Base-by-base conservation (phyloP, 2,113 vertebrate genomes). In the Riparia riparia region DNA sequence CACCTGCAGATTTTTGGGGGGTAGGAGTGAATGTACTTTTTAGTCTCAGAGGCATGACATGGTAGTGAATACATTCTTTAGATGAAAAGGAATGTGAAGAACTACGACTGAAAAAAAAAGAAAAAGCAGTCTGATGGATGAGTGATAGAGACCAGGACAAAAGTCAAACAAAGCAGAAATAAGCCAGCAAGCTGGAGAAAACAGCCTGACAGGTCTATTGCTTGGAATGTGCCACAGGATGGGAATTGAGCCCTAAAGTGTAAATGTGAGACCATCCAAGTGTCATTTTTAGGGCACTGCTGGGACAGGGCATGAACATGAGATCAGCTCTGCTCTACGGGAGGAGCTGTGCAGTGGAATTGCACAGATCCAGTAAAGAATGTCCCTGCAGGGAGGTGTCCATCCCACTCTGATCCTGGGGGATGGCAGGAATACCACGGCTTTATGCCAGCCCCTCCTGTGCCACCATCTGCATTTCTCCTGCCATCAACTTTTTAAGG, bases 351-450 rank as follows among this genome's bases (percentile, higher is more conserved):
- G 49, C 60, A 24, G 20, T 16, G 49, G 39, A 60, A 49, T 24
- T 4, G 6, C 71, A 28, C 17, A 26, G 47, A 25, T 28, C 21
- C 81, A 77, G 39, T 2, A 8, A 21, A 47, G n/a, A 53, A 44
- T 34, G 21, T 51, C 29, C 71, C 54, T 53, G 32, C 1, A 56
- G 4, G 47, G 24, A 56, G 28, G 10, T 10, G 11, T 25, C 41
- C 24, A 4, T 31, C 13, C 74, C 6, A 16, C 25, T 45, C 60
- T 26, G 29, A 32, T 9, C 37, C 42, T 41, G 31, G 3, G 3
- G 20, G 3, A 32, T 2, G 1, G 18, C 45, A 49, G 45, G 24
- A 44, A 24, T 39, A 9, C 17, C 0, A 0, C 56, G 84, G 51
- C 37, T 44, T 56, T 17, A 4, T 54, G 51, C 56, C 63, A 54